A percentile compares a stretch with the other conserved stretches of the same genome.
phyloP scores from a whole-genome alignment of 2,888 invertebrate genomes.

The Agrochola macilenta region DNA sequence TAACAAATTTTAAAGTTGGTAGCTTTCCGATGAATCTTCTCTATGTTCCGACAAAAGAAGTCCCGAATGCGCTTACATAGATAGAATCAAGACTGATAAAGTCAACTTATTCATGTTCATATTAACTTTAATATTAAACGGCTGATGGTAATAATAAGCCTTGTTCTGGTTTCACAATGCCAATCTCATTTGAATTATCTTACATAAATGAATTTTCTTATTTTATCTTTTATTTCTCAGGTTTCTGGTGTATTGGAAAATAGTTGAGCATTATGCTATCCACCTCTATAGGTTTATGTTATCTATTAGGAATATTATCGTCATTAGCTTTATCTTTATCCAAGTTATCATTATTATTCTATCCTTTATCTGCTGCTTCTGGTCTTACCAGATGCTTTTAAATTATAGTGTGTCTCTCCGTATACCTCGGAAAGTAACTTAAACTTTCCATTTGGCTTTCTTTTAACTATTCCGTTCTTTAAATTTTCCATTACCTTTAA shows the following conservation, averaged over 20 bases:
- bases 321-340: not conserved
- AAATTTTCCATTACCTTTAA: conserved; percentile 1
- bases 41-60: not conserved
- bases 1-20: no score
- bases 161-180: conserved; percentile 83
- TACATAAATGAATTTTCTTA: conserved; percentile 74
- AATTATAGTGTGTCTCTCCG: not conserved
- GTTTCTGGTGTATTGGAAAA: conserved; percentile 2
- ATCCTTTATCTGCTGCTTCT: not conserved
- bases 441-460: conserved; percentile 2
- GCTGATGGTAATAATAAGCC: conserved; percentile 73
- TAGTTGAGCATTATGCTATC: not conserved
- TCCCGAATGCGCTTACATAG: not conserved
- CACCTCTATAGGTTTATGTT: not conserved
- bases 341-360: not conserved
- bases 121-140: conserved; percentile 64
- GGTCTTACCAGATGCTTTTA: not conserved
- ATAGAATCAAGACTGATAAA: not conserved
- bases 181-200: conserved; percentile 75
- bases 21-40: not conserved
- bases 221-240: conserved; percentile 35
- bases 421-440: not conserved
- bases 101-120: conserved; percentile 65
- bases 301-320: not conserved
- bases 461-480: conserved; percentile 7